Conservation (phyloP, 1,140 invertebrate species). For the Megathymus violae region DNA sequence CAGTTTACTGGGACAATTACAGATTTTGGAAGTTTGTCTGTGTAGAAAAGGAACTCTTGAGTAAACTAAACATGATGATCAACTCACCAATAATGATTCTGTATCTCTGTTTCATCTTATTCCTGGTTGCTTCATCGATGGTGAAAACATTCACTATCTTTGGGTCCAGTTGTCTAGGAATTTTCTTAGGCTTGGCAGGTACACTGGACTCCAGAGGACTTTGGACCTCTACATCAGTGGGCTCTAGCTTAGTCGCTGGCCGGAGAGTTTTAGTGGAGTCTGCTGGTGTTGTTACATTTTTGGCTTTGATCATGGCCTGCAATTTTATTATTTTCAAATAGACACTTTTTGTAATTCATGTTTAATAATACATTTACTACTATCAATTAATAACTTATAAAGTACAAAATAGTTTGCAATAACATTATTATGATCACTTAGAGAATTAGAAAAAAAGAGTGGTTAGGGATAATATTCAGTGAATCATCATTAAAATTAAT, state of each 20-base stretch:
- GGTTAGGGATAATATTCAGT: too few species aligned
- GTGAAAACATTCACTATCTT: conserved; percentile 67
- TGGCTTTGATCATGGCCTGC: conserved; percentile 66
- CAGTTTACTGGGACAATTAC: too few species aligned
- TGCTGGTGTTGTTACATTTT: conserved; percentile 72
- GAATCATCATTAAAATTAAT: too few species aligned
- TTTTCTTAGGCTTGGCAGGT: conserved; percentile 53
- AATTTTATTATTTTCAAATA: conserved; percentile 21
- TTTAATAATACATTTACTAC: too few species aligned
- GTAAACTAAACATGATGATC: conserved; percentile 35
- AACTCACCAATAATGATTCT: conserved; percentile 76
- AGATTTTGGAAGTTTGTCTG: too few species aligned
- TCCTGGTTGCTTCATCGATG: conserved; percentile 66
- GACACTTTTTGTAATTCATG: too few species aligned
- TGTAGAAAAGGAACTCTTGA: too few species aligned
- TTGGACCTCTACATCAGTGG: conserved; percentile 39
- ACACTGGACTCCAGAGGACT: conserved; percentile 43
- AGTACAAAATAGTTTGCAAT: too few species aligned
- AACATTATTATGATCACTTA: too few species aligned
- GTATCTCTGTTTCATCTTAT: conserved; percentile 75
- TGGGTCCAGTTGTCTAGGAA: conserved; percentile 66
- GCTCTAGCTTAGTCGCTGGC: conserved; percentile 38
- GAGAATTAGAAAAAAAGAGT: too few species aligned
- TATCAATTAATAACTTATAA: too few species aligned
- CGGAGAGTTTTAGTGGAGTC: conserved; percentile 60